Evolutionary conservation across 2,888 invertebrate species (phyloP), one percentile per base, ranked within the genome.

Genomic region (Melanargia galathea): DNA sequence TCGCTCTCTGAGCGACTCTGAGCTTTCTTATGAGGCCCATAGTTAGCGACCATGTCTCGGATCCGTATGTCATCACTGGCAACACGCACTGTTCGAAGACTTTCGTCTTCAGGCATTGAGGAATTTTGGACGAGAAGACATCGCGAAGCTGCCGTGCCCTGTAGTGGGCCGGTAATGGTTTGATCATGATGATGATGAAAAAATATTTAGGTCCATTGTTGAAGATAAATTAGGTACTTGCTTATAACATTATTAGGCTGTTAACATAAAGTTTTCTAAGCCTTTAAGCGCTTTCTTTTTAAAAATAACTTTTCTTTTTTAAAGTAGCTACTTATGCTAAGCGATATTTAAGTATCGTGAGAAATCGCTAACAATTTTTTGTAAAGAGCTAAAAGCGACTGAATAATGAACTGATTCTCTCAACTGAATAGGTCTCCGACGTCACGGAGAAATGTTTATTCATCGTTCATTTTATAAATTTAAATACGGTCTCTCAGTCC

Each of bases 311-410:
- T 22, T 35, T 33, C 10, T 33, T 10, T 33, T 35, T 49, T 7
- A 26, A 49, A 30, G 49, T 49, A 13, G n/a, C 16, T 40, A 52
- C 52, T 52, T 52, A 52, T 52, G 40, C 55, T 55, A 55, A 55
- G 43, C 55, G 55, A 55, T 55, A 40, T 55, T 55, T 55, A 55
- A 55, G 55, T 55, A 55, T 40, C 55, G 55, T 43, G 40, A 55
- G 55, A 55, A 55, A 43, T 43, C n/a, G 40, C 24, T 55, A 55
- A 55, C 40, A 55, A 55, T 55, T 26, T n/a, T 55, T 55, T 55
- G 55, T 55, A 55, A 55, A 43, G 55, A n/a, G 52, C 52, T 52
- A 52, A 52, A 49, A 33, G 35, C n/a, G 52, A 20, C 52, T 52
- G 35, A 52, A 52, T 52, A 52, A 52, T 52, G 52, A 52, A 52